phyloP scores from a whole-genome alignment of 1,140 invertebrate genomes.

The Drosophila athabasca region DNA sequence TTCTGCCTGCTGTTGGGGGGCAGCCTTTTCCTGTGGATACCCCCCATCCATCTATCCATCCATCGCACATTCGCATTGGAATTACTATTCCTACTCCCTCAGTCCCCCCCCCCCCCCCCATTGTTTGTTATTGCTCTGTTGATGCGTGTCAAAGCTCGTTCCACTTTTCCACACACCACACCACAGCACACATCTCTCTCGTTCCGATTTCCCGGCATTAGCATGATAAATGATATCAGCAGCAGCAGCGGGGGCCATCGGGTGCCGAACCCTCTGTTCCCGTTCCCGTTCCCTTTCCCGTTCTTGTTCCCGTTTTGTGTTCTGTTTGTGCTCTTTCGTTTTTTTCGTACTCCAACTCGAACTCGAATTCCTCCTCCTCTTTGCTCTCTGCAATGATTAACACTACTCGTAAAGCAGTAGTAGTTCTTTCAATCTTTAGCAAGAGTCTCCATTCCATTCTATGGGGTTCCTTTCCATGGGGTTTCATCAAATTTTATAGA shows the following conservation, averaged over 20 bases:
- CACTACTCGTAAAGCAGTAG: too few relatives aligned
- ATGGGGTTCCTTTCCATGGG: too few relatives aligned
- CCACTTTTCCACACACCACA: background rate
- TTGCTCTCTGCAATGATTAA: too few relatives aligned
- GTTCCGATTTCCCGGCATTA: conserved; percentile 62
- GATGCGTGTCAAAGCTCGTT: conserved; percentile 22
- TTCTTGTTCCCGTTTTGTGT: background rate
- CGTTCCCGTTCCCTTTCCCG: background rate
- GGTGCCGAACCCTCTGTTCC: conserved; percentile 6
- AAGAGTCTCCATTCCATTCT: too few relatives aligned
- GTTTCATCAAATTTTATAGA: too few relatives aligned
- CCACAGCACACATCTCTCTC: conserved; percentile 2
- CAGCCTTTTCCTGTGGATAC: background rate
- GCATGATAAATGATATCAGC: conserved; percentile 63
- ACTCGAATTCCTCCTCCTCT: too few relatives aligned
- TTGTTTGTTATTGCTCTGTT: conserved; percentile 26
- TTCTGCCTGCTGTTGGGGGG: background rate
- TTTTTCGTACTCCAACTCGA: too few relatives aligned
- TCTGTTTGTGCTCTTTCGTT: background rate
- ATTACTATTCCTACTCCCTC: background rate
- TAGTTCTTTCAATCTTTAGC: too few relatives aligned
- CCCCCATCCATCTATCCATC: background rate
- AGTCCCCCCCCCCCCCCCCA: background rate
- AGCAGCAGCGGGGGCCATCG: conserved; percentile 10
- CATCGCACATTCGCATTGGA: conserved; percentile 2